These are phyloP conservation scores for Hystrix cristata DNA, from an alignment of 2,113 vertebrate species.

Conservation along the genomic window DNA sequence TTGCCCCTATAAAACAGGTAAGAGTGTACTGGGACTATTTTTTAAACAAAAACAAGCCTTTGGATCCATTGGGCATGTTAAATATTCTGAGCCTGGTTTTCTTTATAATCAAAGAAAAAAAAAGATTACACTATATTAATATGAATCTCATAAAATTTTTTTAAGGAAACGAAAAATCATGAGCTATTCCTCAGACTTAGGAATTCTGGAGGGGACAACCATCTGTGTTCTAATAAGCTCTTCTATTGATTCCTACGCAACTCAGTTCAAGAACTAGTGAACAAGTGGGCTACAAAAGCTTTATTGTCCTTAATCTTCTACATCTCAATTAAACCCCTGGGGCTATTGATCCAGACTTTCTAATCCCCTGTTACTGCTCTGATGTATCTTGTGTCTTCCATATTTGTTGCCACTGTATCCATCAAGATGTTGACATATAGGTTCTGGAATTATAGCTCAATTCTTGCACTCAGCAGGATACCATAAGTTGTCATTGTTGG, in stretches of 20 bases:
- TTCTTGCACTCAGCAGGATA: background rate
- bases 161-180: background rate
- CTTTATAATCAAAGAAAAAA: background rate
- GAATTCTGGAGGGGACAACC: background rate
- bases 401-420: background rate
- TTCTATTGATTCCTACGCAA: background rate
- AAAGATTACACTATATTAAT: background rate
- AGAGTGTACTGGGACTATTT: background rate
- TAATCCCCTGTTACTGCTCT: background rate
- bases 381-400: background rate
- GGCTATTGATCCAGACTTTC: background rate
- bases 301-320: background rate
- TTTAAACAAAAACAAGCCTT: background rate
- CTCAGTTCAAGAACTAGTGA: background rate
- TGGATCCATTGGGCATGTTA: background rate
- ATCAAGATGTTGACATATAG: background rate
- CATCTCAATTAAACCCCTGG: background rate
- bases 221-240: background rate
- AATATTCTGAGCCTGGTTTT: background rate
- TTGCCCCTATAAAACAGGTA: background rate
- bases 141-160: background rate
- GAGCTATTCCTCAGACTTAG: background rate
- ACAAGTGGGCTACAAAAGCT: background rate
- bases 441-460: background rate
- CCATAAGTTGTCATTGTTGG: background rate